Evolutionary conservation across 2,113 vertebrate genomes (phyloP).

Genomic region (Chaetodon auriga): DNA sequence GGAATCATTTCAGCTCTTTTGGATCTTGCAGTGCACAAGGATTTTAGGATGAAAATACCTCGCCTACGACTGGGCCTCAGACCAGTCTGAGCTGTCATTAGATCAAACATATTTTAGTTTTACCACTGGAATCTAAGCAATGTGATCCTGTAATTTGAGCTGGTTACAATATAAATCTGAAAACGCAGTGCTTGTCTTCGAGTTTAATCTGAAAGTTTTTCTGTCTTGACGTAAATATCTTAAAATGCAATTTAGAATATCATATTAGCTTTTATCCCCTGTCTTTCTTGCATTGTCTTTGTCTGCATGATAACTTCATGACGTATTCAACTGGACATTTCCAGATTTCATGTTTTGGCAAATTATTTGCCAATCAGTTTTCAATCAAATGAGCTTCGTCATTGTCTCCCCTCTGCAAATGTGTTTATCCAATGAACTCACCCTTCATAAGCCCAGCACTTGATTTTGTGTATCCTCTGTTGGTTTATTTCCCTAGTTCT

Average conservation of each 20-base stretch:
- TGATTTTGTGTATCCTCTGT: conserved; percentile 15
- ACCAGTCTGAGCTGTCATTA: not conserved
- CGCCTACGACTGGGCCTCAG: not conserved
- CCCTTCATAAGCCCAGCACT: not conserved
- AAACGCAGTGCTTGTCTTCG: not conserved
- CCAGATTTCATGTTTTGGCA: not conserved
- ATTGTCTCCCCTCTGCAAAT: not conserved
- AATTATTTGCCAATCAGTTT: not conserved
- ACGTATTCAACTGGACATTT: conserved; percentile 4
- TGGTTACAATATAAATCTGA: not conserved
- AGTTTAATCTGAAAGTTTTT: not conserved
- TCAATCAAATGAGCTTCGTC: not conserved
- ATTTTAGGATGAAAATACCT: not conserved
- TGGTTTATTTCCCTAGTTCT: conserved; percentile 16
- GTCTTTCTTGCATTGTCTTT: not conserved
- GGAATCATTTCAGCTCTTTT: no score
- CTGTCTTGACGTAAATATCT: not conserved
- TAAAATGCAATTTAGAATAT: not conserved
- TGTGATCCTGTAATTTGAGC: not conserved
- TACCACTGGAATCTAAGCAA: conserved; percentile 6
- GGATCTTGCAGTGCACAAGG: not conserved
- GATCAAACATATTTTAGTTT: conserved; percentile 22
- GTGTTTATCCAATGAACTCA: conserved; percentile 29
- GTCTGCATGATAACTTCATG: not conserved
- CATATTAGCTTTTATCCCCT: not conserved